phyloP scores from a whole-genome alignment of 2,797 vertebrate species.

The Leptoclinus maculatus region DNA sequence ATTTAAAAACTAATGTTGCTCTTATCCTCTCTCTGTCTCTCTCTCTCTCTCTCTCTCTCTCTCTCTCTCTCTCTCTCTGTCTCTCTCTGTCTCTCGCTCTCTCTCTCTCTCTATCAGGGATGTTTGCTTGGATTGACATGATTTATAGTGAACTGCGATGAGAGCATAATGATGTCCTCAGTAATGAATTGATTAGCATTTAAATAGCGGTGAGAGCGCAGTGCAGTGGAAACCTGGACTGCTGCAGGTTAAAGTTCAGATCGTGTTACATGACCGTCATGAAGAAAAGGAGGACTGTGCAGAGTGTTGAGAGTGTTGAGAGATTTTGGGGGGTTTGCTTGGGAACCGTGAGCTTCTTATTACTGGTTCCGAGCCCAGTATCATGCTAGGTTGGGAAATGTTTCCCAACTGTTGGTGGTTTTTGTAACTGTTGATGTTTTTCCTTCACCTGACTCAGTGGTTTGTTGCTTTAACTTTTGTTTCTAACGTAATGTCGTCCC shows the following conservation, averaged over 20 bases:
- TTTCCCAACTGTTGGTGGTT: no score
- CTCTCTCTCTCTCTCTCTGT: background rate
- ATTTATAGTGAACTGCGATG: conserved; percentile 53
- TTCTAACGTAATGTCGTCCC: no score
- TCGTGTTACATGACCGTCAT: conserved; percentile 1
- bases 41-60: background rate
- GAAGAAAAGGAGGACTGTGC: background rate
- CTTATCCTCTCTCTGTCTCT: background rate
- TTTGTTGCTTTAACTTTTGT: no score
- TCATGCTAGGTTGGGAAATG: no score
- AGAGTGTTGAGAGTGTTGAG: background rate
- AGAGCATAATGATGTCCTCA: conserved; percentile 61
- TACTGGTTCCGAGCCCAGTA: no score
- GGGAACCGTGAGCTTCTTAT: background rate
- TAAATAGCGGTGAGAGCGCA: conserved; percentile 51
- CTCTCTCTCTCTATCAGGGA: conserved; percentile 15
- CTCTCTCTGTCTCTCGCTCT: background rate
- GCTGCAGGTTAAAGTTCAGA: conserved; percentile 39
- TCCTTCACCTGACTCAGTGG: no score
- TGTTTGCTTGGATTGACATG: conserved; percentile 57
- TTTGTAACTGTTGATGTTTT: background rate
- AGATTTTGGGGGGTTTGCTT: background rate
- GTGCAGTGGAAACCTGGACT: background rate
- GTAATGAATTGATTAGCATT: conserved; percentile 78
- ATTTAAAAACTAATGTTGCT: conserved; percentile 63